These are phyloP conservation scores for Orthonychiurus folsomi DNA, from an alignment of 2,888 invertebrate species.

Conservation along the genomic window DNA sequence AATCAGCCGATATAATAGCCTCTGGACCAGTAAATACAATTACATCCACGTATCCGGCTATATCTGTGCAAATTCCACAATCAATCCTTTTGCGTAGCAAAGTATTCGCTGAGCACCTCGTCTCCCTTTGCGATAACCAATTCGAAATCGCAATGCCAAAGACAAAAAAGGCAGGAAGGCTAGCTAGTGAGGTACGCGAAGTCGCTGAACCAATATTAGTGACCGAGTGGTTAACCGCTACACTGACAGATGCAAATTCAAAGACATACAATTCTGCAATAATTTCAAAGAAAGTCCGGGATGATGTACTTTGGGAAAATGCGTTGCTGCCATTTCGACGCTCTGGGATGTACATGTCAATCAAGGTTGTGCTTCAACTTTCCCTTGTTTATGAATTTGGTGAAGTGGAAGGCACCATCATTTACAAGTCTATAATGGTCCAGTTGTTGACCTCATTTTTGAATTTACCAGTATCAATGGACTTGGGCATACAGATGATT, in stretches of 20 bases:
- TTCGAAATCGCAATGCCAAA: neutral
- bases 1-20: slow-evolving; percentile 4
- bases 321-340: neutral
- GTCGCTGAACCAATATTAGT: slow-evolving; percentile 14
- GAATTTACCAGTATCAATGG: neutral
- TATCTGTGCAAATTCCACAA: slow-evolving; percentile 2
- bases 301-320: neutral
- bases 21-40: neutral
- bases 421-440: neutral
- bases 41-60: neutral
- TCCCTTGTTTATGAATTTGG: neutral
- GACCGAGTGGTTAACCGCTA: slow-evolving; percentile 14
- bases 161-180: neutral
- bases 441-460: neutral
- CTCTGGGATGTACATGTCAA: neutral
- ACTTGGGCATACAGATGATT: neutral
- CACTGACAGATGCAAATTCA: neutral
- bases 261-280: neutral
- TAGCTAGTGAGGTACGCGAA: slow-evolving; percentile 10
- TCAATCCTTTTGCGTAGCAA: slow-evolving; percentile 3
- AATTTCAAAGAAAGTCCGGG: no score
- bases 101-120: slow-evolving; percentile 7
- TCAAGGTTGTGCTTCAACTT: neutral
- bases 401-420: neutral
- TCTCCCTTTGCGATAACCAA: neutral